Percentiles rank a stretch among this genome's conserved stretches.
phyloP scores from a whole-genome alignment of 2,888 invertebrate genomes.

The Xanthia icteritia region DNA sequence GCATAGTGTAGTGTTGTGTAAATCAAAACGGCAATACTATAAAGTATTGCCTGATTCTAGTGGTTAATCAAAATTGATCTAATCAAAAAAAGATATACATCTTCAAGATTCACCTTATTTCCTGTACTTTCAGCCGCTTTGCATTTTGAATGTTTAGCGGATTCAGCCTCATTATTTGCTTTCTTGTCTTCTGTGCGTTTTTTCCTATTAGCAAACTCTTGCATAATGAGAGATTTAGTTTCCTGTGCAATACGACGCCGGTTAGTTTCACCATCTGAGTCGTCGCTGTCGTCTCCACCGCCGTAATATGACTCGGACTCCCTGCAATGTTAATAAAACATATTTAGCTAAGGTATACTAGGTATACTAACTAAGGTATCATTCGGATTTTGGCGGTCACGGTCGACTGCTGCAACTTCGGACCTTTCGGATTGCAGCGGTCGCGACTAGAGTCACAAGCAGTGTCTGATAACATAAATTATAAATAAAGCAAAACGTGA shows the following conservation, averaged over 20 bases:
- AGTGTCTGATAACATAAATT: background rate
- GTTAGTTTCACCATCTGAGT: slow-evolving; percentile 81
- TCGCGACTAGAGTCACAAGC: background rate
- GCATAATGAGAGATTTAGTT: slow-evolving; percentile 92
- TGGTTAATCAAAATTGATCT: too few relatives aligned
- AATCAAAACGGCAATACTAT: background rate
- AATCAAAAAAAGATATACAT: background rate
- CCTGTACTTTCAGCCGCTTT: slow-evolving; percentile 93
- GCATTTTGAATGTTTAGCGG: slow-evolving; percentile 92
- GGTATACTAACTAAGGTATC: background rate
- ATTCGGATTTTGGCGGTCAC: background rate
- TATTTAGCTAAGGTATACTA: background rate
- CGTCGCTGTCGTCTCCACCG: slow-evolving; percentile 80
- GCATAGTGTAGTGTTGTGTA: background rate
- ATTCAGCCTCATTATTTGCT: slow-evolving; percentile 87
- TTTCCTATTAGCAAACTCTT: slow-evolving; percentile 94
- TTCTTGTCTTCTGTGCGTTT: slow-evolving; percentile 78
- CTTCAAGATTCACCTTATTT: slow-evolving; percentile 90
- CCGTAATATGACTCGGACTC: slow-evolving; percentile 88
- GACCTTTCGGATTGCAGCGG: background rate
- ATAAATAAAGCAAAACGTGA: background rate
- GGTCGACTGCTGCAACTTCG: background rate
- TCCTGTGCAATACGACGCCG: slow-evolving; percentile 90
- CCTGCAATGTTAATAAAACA: slow-evolving; percentile 67
- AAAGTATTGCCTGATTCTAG: background rate